Evolutionary conservation across 30 jellyfish, hydroid and myxozoan genomes (phyloP).

Genomic region (Hydractinia echinata): DNA sequence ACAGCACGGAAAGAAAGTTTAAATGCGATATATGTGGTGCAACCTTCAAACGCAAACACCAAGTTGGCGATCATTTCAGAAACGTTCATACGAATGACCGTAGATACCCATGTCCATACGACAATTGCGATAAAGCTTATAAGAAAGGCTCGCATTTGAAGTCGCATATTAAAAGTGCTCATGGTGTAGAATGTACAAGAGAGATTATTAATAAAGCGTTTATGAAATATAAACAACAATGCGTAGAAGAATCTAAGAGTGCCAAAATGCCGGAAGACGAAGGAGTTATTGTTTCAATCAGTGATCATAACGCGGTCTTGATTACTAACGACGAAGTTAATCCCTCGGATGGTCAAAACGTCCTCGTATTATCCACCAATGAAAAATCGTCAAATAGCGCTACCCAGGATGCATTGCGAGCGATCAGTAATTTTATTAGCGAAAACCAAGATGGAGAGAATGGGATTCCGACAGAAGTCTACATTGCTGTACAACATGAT

Average conservation of each 20-base stretch:
- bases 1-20: neutral
- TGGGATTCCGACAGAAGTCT: too few relatives aligned
- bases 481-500: too few relatives aligned
- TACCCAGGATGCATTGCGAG: constrained; percentile 7
- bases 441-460: neutral
- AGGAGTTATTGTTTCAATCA: constrained; percentile 2
- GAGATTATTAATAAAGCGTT: neutral
- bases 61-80: neutral
- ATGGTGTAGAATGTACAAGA: neutral
- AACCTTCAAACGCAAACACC: neutral
- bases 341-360: neutral
- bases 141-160: neutral
- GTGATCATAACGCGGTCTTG: constrained; percentile 3
- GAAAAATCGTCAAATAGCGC: neutral
- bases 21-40: constrained; percentile 13
- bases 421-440: neutral
- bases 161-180: neutral
- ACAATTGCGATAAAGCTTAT: constrained; percentile 6
- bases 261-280: neutral
- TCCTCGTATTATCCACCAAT: constrained; percentile 7
- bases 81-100: neutral
- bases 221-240: neutral
- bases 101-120: constrained; percentile 6
- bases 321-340: neutral
- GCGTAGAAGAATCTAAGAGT: neutral